Percentiles rank a stretch among this genome's conserved stretches.
Conservation (phyloP, 2,888 invertebrate species). For the Eretmocerus hayati region DNA sequence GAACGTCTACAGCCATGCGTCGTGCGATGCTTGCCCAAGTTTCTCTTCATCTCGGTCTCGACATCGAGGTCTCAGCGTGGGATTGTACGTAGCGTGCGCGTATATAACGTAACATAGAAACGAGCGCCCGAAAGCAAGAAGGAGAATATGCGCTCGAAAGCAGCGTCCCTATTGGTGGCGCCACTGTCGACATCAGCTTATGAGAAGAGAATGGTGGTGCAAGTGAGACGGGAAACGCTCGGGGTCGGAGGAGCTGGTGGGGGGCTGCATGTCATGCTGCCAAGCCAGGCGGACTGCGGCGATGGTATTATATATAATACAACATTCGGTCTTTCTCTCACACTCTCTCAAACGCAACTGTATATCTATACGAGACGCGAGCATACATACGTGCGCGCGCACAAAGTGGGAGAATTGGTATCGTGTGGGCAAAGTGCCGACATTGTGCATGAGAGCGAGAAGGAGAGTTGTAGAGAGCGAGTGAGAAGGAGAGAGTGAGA, state of each 20-base stretch:
- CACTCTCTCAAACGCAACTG: constrained; percentile 7
- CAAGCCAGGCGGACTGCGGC: constrained; percentile 17
- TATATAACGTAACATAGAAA: constrained; percentile 13
- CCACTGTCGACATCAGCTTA: constrained; percentile 21
- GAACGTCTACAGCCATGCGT: constrained; percentile 8
- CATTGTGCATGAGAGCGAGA: constrained; percentile 16
- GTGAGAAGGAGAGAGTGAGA: constrained; percentile 19
- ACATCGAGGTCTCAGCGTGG: constrained; percentile 19
- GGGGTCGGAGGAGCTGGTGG: constrained; percentile 11
- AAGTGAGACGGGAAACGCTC: constrained; percentile 3
- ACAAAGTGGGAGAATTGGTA: constrained; percentile 12
- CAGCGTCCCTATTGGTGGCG: constrained; percentile 29
- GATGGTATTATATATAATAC: too few relatives aligned
- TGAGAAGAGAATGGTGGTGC: constrained; percentile 16
- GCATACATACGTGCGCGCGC: too few relatives aligned
- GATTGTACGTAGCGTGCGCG: constrained; percentile 12
- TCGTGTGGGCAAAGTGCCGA: constrained; percentile 10
- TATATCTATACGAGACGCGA: too few relatives aligned
- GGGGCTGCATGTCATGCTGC: constrained; percentile 24
- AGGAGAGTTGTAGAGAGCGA: constrained; percentile 8
- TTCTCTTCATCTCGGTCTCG: constrained; percentile 19
- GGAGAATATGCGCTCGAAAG: constrained; percentile 19
- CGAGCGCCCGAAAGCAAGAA: constrained; percentile 5
- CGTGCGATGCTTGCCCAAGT: constrained; percentile 14
- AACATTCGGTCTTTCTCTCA: constrained; percentile 2